Evolutionary conservation across 2,113 vertebrate genomes (phyloP), one percentile per base, ranked within the genome.

Genomic region (Rhynchopsitta pachyrhyncha): DNA sequence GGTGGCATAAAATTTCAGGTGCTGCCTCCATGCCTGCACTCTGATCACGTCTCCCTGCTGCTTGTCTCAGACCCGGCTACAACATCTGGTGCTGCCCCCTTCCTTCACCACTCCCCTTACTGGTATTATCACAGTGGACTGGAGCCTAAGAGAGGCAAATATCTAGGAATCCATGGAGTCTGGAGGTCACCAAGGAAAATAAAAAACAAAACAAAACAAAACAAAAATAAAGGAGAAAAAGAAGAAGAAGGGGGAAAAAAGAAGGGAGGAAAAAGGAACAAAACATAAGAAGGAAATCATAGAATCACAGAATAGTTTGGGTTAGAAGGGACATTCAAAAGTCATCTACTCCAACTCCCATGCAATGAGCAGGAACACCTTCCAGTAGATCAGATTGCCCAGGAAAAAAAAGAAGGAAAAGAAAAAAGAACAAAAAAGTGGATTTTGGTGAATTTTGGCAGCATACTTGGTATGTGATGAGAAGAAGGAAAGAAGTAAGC

Each of bases 401-500:
- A 59, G 33, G 57, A 24, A 35, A 16, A 35, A 59, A 35, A 15
- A 16, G 33, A 11, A 22, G 1, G 11, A 14, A 13, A 29, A 49
- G 47, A 41, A 18, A 9, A 22, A 5, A 7, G 7, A 8, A 2
- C n/a, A 25, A n/a, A 25, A 4, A 20, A 9, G 22, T 35, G 7
- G 27, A 29, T 53, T 68, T 62, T 33, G 17, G 31, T 7, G 15
- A 17, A 31, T 41, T 41, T 57, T 46, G 39, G 57, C 59, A 77
- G 49, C 15, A 7, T 17, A 8, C 7, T 22, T 25, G 11, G 11
- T 28, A 39, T 0, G 0, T 16, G 17, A 46, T 14, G 29, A 28
- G 29, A 13, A 69, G 23, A 37, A 63, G 24, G 31, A 62, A 16
- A 84, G 62, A 13, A 20, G 25, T 25, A 68, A 63, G 12, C 3